phyloP scores from a whole-genome alignment of 2,797 vertebrate genomes.

The Ptychadena robeensis region DNA sequence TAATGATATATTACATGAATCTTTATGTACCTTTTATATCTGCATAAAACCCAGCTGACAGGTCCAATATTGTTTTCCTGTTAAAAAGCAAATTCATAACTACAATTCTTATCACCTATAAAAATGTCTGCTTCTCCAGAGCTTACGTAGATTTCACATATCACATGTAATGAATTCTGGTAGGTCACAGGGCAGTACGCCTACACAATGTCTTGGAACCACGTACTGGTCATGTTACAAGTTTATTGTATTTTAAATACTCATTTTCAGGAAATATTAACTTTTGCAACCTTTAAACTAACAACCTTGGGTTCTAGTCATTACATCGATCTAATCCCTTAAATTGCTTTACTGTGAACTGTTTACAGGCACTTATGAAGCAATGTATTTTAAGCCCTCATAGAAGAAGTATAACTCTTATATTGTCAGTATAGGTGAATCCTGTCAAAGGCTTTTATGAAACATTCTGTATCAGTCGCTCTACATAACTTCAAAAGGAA shows the following conservation, averaged over 20 bases:
- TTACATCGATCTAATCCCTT: neutral
- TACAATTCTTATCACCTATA: neutral
- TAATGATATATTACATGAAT: too few species aligned
- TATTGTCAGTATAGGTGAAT: neutral
- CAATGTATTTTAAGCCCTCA: neutral
- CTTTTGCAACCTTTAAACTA: constrained; percentile 2
- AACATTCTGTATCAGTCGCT: too few species aligned
- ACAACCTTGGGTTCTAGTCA: neutral
- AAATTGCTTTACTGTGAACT: neutral
- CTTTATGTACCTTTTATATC: too few species aligned
- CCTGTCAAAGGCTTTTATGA: too few species aligned
- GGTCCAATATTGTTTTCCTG: neutral
- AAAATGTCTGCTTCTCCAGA: constrained; percentile 11
- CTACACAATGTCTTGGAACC: constrained; percentile 1
- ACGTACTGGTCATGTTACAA: neutral
- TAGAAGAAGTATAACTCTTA: neutral
- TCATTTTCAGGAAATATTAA: constrained; percentile 31
- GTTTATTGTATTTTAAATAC: constrained; percentile 1
- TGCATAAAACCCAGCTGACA: neutral
- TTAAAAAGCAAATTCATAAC: neutral
- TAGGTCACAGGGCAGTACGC: constrained; percentile 25
- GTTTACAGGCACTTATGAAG: neutral
- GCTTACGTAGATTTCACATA: neutral
- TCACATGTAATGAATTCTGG: neutral
- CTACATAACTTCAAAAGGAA: neutral